Percentiles rank a stretch among this genome's conserved stretches.
phyloP scores from a whole-genome alignment of 2,888 invertebrate genomes.

The Drosophila meridiana region DNA sequence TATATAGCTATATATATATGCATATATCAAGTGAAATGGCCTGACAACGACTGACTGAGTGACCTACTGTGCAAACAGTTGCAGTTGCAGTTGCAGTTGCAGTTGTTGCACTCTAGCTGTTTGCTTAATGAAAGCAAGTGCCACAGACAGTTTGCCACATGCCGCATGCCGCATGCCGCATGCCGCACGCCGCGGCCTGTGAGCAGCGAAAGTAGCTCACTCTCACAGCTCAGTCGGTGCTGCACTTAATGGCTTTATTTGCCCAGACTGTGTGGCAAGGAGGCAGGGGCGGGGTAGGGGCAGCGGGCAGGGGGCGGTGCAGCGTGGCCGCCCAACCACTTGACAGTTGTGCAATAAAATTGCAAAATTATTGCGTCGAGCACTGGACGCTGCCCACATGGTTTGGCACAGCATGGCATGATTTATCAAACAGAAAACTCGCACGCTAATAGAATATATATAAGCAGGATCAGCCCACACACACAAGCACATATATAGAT shows the following conservation, averaged over 20 bases:
- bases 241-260: constrained; percentile 75
- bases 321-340: constrained; percentile 46
- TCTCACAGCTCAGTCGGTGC: constrained; percentile 49
- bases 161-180: constrained; percentile 12
- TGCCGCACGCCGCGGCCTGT: constrained; percentile 40
- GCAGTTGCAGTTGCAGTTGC: constrained; percentile 30
- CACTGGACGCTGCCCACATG: constrained; percentile 56
- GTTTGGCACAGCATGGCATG: constrained; percentile 35
- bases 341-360: constrained; percentile 71
- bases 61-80: constrained; percentile 64
- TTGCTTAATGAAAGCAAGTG: constrained; percentile 74
- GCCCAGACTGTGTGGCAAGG: constrained; percentile 18
- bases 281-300: neutral
- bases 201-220: constrained; percentile 76
- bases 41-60: constrained; percentile 51
- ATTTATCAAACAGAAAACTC: constrained; percentile 70
- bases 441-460: constrained; percentile 70
- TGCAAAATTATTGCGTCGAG: constrained; percentile 63
- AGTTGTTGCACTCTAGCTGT: constrained; percentile 59
- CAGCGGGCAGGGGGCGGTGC: neutral
- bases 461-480: constrained; percentile 54
- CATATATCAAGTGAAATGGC: constrained; percentile 38
- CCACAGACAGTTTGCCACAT: constrained; percentile 26
- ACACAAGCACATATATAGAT: neutral
- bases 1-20: neutral